A percentile compares a stretch with the other conserved stretches of the same genome.
Evolutionary conservation across 1,140 invertebrate species (phyloP).

Genomic region (Stegodyphus mimosarum): DNA sequence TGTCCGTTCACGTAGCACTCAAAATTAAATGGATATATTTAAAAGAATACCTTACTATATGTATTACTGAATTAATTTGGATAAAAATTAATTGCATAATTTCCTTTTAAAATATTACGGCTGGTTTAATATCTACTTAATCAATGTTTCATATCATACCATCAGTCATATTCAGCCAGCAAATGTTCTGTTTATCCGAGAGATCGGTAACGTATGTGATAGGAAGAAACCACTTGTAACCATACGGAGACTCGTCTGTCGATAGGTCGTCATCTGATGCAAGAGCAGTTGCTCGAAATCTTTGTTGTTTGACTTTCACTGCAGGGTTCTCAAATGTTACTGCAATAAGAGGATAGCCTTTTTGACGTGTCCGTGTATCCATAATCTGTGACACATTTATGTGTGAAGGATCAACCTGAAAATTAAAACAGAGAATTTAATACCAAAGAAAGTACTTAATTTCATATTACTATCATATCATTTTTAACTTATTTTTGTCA

Average conservation of each 20-base stretch:
- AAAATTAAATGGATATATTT: no score
- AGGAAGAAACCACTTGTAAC: constrained; percentile 80
- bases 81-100: constrained; percentile 64
- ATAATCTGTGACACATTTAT: constrained; percentile 73
- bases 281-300: constrained; percentile 66
- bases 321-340: constrained; percentile 74
- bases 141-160: constrained; percentile 68
- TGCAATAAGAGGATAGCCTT: constrained; percentile 84
- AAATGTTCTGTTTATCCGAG: constrained; percentile 66
- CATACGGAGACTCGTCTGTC: constrained; percentile 61
- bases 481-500: no score
- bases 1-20: constrained; percentile 65
- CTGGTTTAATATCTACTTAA: no score
- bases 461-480: no score
- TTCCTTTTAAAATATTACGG: constrained; percentile 75
- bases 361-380: constrained; percentile 93
- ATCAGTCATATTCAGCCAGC: constrained; percentile 81
- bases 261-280: constrained; percentile 63
- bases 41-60: no score
- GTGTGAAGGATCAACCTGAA: not conserved
- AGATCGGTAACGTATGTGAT: constrained; percentile 77
- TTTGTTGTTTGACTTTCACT: constrained; percentile 74
- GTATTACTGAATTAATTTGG: no score
- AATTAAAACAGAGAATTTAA: no score
- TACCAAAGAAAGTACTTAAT: no score